These are phyloP conservation scores for Zingel zingel DNA, from an alignment of 2,113 vertebrate species.

Conservation along the genomic window DNA sequence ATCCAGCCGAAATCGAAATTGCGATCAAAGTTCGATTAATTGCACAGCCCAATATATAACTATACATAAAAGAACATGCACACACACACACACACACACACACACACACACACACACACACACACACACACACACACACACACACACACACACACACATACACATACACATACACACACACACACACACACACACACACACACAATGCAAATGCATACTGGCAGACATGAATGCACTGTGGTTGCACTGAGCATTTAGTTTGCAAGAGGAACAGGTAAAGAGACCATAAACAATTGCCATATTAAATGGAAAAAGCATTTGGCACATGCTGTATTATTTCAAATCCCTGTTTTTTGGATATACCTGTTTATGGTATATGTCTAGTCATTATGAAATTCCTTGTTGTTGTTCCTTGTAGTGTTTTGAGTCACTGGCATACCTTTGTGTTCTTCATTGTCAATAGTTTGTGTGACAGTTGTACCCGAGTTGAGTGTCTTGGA, in stretches of 20 bases:
- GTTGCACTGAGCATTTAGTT: not conserved
- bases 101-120: slow-evolving; percentile 6
- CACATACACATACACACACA: too few relatives aligned
- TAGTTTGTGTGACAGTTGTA: slow-evolving; percentile 57
- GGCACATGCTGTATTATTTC: not conserved
- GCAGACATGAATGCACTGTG: not conserved
- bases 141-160: slow-evolving; percentile 24
- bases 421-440: slow-evolving; percentile 6
- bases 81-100: slow-evolving; percentile 21
- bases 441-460: slow-evolving; percentile 34
- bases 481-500: slow-evolving; percentile 46
- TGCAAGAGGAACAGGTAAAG: not conserved
- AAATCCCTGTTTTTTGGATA: not conserved
- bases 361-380: not conserved
- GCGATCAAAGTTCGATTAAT: too few relatives aligned
- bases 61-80: not conserved
- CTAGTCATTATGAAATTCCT: not conserved
- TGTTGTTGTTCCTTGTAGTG: not conserved
- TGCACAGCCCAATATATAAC: not conserved
- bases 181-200: slow-evolving; percentile 16
- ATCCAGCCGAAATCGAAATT: too few relatives aligned
- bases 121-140: slow-evolving; percentile 21
- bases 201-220: slow-evolving; percentile 14
- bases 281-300: not conserved
- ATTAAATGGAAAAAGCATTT: not conserved